phyloP scores from a whole-genome alignment of 2,113 vertebrate species.

The Halichoerus grypus region DNA sequence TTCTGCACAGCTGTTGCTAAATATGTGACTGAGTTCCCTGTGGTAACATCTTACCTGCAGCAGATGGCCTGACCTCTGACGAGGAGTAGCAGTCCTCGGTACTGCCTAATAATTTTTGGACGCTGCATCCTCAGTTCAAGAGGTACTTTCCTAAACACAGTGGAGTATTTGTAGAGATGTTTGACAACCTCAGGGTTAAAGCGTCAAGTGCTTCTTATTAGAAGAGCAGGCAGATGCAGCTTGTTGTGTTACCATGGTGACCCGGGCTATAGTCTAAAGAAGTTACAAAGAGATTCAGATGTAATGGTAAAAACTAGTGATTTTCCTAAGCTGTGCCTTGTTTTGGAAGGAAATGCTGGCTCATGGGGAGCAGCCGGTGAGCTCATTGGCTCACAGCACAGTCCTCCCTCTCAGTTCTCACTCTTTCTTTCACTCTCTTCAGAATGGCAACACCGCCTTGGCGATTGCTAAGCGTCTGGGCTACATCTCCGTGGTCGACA shows the following conservation, averaged over 20 bases:
- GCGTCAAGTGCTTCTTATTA: constrained; percentile 77
- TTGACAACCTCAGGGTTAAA: constrained; percentile 84
- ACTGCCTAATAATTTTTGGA: neutral
- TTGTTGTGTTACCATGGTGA: constrained; percentile 91
- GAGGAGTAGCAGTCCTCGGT: neutral
- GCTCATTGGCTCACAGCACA: constrained; percentile 86
- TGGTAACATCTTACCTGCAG: neutral
- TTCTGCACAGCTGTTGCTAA: neutral
- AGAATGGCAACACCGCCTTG: constrained; percentile 99
- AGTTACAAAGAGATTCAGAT: constrained; percentile 88
- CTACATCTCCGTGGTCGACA: constrained; percentile 99
- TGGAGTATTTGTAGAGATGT: neutral
- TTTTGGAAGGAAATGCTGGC: constrained; percentile 91
- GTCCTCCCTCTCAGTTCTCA: constrained; percentile 80
- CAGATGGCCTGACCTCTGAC: neutral
- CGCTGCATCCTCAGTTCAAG: neutral
- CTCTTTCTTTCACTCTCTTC: constrained; percentile 71
- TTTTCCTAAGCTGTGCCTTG: constrained; percentile 88
- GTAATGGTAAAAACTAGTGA: constrained; percentile 83
- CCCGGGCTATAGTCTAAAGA: constrained; percentile 84
- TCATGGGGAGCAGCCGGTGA: constrained; percentile 84
- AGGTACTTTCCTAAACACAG: neutral
- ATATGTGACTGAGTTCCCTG: neutral
- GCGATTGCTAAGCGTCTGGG: constrained; percentile 97
- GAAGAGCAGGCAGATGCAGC: constrained; percentile 86